Evolutionary conservation across 1,140 invertebrate species (phyloP), one percentile per base, ranked within the genome.

Genomic region (Druon quercuslanigerum): DNA sequence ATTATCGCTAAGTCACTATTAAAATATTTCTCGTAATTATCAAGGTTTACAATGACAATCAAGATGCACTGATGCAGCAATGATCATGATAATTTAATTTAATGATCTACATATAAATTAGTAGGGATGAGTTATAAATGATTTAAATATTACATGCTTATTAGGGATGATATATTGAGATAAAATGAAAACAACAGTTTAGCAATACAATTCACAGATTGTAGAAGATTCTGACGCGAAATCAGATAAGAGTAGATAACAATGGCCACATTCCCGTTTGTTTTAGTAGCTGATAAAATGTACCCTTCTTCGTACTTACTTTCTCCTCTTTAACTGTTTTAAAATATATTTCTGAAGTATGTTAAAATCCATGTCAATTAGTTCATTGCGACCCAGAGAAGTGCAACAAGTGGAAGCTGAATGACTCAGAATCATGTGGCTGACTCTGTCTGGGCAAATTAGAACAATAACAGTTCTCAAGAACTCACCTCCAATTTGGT

Each of bases 401-500:
- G 11, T 17, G 60, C 60, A 66, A 66, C 60, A 66, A 66, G 60
- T 66, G 33, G 5, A 33, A 66, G 13, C 25, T n/a, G 17, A 9
- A 66, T 66, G 60, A 66, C 60, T 66, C 60, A 66, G 25, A 40
- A 33, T 40, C 13, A 5, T 7, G 52, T 54, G 52, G 16, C n/a
- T 12, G 25, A 57, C 33, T 20, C 54, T 17, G 7, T 57, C 6
- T 13, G 9, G 40, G 8, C 40, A 46, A 11, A 0, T 46, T 46
- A 11, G 1, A 46, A 46, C 9, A 46, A 46, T 46, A 46, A 46
- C 40, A 71, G 40, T 13, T 71, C 20, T 17, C 6, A 56, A 40
- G 40, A 16, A 91, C 93, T 94, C 88, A 98, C 98, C 96, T 99
- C 98, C 77, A 99, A 91, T 94, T 98, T 97, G 76, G 94, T 94